These are phyloP conservation scores for Ligdia adustata DNA, from an alignment of 2,888 invertebrate genomes.

Conservation along the genomic window DNA sequence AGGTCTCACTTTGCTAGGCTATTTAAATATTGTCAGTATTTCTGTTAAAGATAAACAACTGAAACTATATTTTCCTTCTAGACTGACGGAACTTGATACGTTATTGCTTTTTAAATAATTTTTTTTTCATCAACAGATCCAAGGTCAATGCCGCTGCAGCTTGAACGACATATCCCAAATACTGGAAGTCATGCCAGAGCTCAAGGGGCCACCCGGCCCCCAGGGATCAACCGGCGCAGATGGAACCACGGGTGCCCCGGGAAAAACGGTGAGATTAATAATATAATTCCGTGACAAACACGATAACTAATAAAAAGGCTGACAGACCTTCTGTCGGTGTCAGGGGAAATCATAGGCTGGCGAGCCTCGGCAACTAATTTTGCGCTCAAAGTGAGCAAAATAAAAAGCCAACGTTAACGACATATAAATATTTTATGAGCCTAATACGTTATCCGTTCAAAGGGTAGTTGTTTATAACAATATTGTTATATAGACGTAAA, in stretches of 20 bases:
- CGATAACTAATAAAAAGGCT: slow-evolving; percentile 33
- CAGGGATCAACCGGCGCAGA: slow-evolving; percentile 88
- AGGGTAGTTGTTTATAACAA: slow-evolving; percentile 18
- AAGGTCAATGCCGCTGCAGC: slow-evolving; percentile 90
- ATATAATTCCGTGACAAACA: slow-evolving; percentile 34
- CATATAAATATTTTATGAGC: slow-evolving; percentile 33
- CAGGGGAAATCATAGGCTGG: slow-evolving; percentile 37
- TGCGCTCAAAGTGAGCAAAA: slow-evolving; percentile 29
- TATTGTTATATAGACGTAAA: slow-evolving; percentile 3
- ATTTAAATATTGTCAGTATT: no score
- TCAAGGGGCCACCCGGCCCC: slow-evolving; percentile 87
- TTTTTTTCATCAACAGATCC: slow-evolving; percentile 55
- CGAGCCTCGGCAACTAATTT: slow-evolving; percentile 35
- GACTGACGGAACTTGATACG: no score
- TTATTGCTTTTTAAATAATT: no score
- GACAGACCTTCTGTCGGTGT: slow-evolving; percentile 11
- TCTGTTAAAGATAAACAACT: no score
- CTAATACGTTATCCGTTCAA: slow-evolving; percentile 28
- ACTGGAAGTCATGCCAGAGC: slow-evolving; percentile 84
- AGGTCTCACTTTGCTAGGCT: no score
- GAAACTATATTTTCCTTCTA: no score
- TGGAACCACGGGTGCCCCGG: slow-evolving; percentile 91
- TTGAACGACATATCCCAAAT: slow-evolving; percentile 86
- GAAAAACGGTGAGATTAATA: slow-evolving; percentile 86
- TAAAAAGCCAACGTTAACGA: slow-evolving; percentile 27